A percentile compares a stretch with the other conserved stretches of the same genome.
Conservation (phyloP, 2,888 invertebrate species). For the Gasteruption jaculator region DNA sequence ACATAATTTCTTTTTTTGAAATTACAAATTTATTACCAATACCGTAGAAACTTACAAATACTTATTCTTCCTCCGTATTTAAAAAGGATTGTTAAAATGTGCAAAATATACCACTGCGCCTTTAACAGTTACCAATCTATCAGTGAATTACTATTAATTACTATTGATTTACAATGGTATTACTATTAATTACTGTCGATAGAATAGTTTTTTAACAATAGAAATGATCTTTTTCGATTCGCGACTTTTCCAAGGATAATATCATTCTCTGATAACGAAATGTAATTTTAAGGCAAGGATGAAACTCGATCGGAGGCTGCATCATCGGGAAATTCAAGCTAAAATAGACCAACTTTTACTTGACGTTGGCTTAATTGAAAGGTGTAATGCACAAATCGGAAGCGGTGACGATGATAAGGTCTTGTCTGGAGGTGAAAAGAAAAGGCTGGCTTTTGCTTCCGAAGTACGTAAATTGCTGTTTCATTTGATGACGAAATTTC, state of each 20-base stretch:
- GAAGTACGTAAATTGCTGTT: constrained; percentile 63
- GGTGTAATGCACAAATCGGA: constrained; percentile 75
- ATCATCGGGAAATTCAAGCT: constrained; percentile 58
- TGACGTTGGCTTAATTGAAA: constrained; percentile 67
- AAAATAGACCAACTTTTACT: constrained; percentile 69
- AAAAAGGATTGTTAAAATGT: too few relatives aligned
- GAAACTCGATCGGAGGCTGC: constrained; percentile 69
- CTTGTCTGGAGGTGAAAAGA: constrained; percentile 90
- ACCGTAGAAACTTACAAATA: too few relatives aligned
- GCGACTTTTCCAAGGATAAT: not conserved
- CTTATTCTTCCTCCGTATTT: too few relatives aligned
- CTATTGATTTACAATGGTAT: too few relatives aligned
- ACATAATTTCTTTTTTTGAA: too few relatives aligned
- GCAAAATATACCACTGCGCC: too few relatives aligned
- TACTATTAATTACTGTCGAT: too few relatives aligned
- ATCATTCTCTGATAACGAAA: not conserved
- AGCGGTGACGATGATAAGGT: constrained; percentile 70
- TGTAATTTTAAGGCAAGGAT: constrained; percentile 63
- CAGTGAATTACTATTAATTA: too few relatives aligned
- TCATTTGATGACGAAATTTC: too few relatives aligned
- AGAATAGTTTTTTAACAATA: too few relatives aligned
- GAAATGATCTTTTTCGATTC: not conserved
- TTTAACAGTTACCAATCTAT: too few relatives aligned
- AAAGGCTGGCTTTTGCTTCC: constrained; percentile 87
- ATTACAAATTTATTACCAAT: too few relatives aligned